A percentile compares a stretch with the other conserved stretches of the same genome.
phyloP scores from a whole-genome alignment of 1,140 invertebrate species.

The Cyphomyrmex costatus region DNA sequence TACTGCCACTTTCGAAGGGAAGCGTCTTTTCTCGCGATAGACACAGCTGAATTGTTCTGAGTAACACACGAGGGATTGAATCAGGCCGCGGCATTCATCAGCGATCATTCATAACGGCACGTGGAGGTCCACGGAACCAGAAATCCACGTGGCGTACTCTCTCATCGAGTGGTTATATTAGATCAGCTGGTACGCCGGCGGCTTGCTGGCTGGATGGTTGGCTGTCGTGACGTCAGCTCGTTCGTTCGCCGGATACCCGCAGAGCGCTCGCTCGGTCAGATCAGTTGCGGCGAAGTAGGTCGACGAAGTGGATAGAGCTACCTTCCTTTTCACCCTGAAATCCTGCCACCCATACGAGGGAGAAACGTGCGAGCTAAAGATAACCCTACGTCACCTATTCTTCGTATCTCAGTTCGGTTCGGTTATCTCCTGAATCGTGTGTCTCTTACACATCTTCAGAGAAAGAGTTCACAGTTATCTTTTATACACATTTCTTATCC shows the following conservation, averaged over 20 bases:
- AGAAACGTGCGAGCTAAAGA: conserved; percentile 17
- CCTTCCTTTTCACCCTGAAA: conserved; percentile 70
- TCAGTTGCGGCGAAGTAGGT: conserved; percentile 75
- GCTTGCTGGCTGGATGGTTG: conserved; percentile 70
- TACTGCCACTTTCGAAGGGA: background rate
- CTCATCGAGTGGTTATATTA: conserved; percentile 75
- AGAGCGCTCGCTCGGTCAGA: conserved; percentile 67
- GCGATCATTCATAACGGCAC: conserved; percentile 68
- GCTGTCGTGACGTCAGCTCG: conserved; percentile 77
- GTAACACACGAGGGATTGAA: conserved; percentile 40
- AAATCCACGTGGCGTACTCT: conserved; percentile 74
- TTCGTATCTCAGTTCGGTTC: background rate
- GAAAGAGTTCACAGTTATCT: background rate
- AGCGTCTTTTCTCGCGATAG: conserved; percentile 13
- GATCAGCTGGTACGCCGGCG: conserved; percentile 77
- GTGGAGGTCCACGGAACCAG: conserved; percentile 64
- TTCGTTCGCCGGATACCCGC: conserved; percentile 77
- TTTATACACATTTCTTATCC: background rate
- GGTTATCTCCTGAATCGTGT: background rate
- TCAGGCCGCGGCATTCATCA: conserved; percentile 53
- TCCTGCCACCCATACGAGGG: conserved; percentile 39
- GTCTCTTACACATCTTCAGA: background rate
- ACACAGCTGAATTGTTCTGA: conserved; percentile 22
- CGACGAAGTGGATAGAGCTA: conserved; percentile 73
- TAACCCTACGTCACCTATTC: background rate